phyloP scores from a whole-genome alignment of 2,888 invertebrate genomes.

The Idaea dimidiata region DNA sequence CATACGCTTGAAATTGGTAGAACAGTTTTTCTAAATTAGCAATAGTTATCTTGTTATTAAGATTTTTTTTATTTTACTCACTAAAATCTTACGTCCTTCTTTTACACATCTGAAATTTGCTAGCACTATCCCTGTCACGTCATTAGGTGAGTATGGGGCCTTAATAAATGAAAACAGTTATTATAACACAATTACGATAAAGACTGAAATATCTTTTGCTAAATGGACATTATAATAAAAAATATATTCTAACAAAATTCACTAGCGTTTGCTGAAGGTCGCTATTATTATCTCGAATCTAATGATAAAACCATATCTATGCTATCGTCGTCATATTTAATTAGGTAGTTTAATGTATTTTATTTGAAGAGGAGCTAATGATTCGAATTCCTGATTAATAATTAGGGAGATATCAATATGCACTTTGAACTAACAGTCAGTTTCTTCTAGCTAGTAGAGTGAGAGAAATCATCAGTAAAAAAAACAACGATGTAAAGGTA shows the following conservation, averaged over 20 bases:
- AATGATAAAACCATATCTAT: neutral
- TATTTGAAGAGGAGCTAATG: neutral
- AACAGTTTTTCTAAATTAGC: no score
- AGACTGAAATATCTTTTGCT: neutral
- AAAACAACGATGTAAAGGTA: no score
- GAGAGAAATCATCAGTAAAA: no score
- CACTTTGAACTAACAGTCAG: neutral
- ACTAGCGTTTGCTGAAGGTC: slow-evolving; percentile 4
- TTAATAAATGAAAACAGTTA: no score
- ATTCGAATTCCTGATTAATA: slow-evolving; percentile 13
- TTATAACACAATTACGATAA: neutral
- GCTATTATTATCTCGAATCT: neutral
- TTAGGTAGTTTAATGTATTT: neutral
- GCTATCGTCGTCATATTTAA: neutral
- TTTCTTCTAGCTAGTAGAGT: no score
- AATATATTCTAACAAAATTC: slow-evolving; percentile 3
- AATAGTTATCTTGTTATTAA: no score
- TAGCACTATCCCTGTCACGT: no score
- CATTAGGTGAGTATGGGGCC: no score
- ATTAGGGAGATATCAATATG: neutral
- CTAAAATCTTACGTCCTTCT: no score
- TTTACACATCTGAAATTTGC: no score
- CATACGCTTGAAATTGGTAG: no score
- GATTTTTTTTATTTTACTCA: no score
- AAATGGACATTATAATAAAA: neutral